Evolutionary conservation across 2,113 vertebrate species (phyloP).

Genomic region (Numenius arquata): DNA sequence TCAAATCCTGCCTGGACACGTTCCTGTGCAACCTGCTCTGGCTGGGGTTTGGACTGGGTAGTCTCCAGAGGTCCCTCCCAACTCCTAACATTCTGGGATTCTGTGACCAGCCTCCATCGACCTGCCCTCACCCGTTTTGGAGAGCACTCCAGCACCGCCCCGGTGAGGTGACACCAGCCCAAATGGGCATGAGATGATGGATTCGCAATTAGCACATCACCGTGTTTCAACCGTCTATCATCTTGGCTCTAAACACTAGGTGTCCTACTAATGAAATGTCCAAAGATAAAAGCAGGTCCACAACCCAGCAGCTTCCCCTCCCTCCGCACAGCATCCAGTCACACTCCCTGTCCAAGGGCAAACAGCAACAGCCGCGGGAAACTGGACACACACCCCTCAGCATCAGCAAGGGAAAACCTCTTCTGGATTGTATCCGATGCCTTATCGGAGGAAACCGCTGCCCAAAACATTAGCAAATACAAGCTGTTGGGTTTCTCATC

Average conservation of each 20-base stretch:
- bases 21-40: too few relatives aligned
- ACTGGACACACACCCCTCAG: accelerated
- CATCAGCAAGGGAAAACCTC: background rate
- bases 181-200: accelerated
- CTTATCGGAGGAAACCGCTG: background rate
- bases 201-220: accelerated
- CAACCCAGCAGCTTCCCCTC: background rate
- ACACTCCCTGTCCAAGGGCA: accelerated
- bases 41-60: too few relatives aligned
- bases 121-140: background rate
- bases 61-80: too few relatives aligned
- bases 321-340: background rate
- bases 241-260: background rate
- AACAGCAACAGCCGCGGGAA: accelerated
- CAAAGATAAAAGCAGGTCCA: accelerated
- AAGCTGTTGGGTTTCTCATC: background rate
- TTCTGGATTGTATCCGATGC: background rate
- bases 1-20: too few relatives aligned
- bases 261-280: background rate
- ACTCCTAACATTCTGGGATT: too few relatives aligned
- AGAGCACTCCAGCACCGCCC: too few relatives aligned
- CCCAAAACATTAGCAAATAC: background rate
- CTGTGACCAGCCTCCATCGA: too few relatives aligned
- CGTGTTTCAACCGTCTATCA: accelerated
- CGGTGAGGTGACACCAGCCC: background rate